Conservation (phyloP, 2,113 vertebrate genomes). For the Leucopsar rothschildi region DNA sequence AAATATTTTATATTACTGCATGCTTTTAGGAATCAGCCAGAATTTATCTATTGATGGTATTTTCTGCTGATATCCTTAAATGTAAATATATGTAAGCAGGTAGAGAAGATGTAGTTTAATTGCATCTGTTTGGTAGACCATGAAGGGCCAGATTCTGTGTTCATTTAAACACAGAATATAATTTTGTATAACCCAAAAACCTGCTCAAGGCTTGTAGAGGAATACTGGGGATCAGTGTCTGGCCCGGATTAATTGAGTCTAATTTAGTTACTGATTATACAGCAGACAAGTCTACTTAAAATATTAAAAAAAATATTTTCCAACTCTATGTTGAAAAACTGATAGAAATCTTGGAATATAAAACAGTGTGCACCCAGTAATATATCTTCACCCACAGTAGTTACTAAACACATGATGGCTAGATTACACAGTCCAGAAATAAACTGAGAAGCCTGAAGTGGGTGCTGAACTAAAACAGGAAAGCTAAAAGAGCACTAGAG, state of each 20-base stretch:
- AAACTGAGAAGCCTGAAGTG: not conserved
- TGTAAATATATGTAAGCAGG: conserved; percentile 10
- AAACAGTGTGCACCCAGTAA: not conserved
- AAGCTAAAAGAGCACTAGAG: not conserved
- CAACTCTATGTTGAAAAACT: not conserved
- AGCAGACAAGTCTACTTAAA: not conserved
- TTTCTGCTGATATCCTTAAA: conserved; percentile 49
- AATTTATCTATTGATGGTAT: conserved; percentile 20
- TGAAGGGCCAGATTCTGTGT: not conserved
- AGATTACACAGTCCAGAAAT: not conserved
- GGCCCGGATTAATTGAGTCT: not conserved
- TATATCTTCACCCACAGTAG: not conserved
- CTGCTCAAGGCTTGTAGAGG: not conserved
- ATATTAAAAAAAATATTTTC: not conserved
- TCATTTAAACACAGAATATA: not conserved
- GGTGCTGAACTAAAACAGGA: not conserved
- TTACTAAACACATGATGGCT: not conserved
- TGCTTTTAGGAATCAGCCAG: conserved; percentile 49
- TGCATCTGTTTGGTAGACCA: not conserved
- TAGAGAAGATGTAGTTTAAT: not conserved
- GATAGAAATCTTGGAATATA: not conserved
- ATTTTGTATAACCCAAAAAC: not conserved
- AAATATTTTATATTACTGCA: conserved; percentile 55
- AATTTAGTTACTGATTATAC: not conserved
- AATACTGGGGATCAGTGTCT: not conserved